Conservation (phyloP, 2,113 vertebrate genomes). For the Dascyllus trimaculatus region DNA sequence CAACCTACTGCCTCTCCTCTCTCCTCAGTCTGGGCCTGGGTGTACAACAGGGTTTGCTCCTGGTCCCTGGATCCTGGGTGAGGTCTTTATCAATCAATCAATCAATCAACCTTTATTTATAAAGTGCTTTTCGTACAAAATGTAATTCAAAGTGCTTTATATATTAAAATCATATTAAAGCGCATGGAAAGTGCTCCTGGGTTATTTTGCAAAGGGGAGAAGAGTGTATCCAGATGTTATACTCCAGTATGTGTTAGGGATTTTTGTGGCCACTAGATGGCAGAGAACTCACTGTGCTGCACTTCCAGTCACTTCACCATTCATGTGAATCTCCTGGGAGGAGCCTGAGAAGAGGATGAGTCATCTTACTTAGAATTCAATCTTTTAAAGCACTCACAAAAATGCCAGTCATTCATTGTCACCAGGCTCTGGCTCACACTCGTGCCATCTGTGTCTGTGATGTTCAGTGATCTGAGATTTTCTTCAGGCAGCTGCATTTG, state of each 20-base stretch:
- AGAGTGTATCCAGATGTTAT: not conserved
- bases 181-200: no score
- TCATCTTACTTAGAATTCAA: conserved; percentile 75
- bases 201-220: not conserved
- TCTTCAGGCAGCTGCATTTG: conserved; percentile 49
- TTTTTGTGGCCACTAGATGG: conserved; percentile 67
- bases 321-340: conserved; percentile 53
- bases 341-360: conserved; percentile 68
- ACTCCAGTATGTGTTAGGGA: not conserved
- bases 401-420: conserved; percentile 57
- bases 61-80: conserved; percentile 48
- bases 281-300: conserved; percentile 29
- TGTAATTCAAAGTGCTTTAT: no score
- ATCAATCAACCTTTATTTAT: no score
- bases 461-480: conserved; percentile 41
- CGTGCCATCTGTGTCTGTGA: conserved; percentile 49
- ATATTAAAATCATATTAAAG: no score
- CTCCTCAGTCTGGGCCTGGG: conserved; percentile 12
- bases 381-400: conserved; percentile 46
- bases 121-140: no score
- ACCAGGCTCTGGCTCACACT: conserved; percentile 31
- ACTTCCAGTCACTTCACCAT: conserved; percentile 28
- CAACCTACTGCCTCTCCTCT: not conserved
- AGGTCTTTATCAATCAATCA: no score
- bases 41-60: conserved; percentile 39